Evolutionary conservation across 2,113 vertebrate species (phyloP).

Genomic region (Anhinga anhinga): DNA sequence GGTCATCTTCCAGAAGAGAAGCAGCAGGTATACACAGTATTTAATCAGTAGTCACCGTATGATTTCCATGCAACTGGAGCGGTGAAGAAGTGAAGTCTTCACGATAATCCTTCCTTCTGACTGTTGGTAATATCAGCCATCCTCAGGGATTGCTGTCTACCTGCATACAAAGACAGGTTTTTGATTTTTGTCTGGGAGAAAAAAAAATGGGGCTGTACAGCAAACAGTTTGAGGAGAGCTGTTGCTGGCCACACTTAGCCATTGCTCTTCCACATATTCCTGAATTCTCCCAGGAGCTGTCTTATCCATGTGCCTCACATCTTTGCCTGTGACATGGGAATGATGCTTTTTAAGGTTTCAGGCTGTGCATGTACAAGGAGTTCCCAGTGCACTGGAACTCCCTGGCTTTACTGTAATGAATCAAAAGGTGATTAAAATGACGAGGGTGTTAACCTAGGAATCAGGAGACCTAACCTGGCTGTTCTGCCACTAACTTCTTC

Average conservation of each 20-base stretch:
- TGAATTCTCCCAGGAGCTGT: background rate
- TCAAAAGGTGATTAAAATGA: background rate
- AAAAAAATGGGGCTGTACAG: background rate
- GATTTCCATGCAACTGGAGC: background rate
- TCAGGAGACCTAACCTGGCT: background rate
- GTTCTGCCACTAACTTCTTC: background rate
- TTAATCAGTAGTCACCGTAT: background rate
- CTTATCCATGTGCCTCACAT: background rate
- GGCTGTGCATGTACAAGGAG: background rate
- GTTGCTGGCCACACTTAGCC: background rate
- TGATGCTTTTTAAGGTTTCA: background rate
- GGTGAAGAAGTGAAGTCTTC: background rate
- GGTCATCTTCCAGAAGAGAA: background rate
- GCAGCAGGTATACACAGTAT: background rate
- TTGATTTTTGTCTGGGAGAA: background rate
- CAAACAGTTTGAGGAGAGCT: background rate
- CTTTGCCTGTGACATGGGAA: background rate
- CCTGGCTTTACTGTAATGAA: background rate
- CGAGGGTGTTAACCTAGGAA: rapidly evolving
- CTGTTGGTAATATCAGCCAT: background rate
- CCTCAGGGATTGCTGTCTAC: background rate
- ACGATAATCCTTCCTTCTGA: background rate
- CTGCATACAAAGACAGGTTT: background rate
- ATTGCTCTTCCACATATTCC: background rate
- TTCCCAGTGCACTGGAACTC: background rate